Evolutionary conservation across 2,797 vertebrate species (phyloP).

Genomic region (Scolopax rusticola): DNA sequence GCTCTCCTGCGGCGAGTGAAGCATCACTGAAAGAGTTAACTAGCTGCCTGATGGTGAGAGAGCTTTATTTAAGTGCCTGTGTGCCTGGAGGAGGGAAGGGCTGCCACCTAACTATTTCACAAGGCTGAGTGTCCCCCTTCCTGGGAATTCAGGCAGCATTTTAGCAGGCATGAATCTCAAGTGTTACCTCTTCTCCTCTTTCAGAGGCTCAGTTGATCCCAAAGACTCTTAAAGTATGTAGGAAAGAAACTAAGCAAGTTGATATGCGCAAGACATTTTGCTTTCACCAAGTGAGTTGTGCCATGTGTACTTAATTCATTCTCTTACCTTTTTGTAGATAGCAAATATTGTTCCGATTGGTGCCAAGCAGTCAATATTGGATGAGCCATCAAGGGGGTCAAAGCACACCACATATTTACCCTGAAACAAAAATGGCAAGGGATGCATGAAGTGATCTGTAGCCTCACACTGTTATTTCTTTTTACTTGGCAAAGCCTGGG

Average conservation of each 20-base stretch:
- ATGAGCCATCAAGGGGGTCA: slow-evolving; percentile 97
- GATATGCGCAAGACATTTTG: neutral
- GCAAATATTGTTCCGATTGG: slow-evolving; percentile 97
- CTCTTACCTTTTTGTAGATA: slow-evolving; percentile 92
- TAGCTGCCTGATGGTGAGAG: neutral
- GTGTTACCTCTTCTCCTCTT: neutral
- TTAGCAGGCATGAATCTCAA: fast-evolving
- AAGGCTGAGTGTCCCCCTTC: neutral
- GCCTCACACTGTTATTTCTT: neutral
- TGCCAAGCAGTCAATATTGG: slow-evolving; percentile 97
- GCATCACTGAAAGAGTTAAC: neutral
- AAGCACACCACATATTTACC: slow-evolving; percentile 98
- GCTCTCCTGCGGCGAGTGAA: fast-evolving
- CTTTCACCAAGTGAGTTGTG: neutral
- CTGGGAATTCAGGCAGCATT: neutral
- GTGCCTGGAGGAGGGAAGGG: neutral
- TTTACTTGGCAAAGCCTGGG: neutral
- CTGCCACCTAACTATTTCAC: neutral
- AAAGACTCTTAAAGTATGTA: neutral
- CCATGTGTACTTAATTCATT: neutral
- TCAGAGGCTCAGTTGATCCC: neutral
- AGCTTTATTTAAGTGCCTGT: fast-evolving
- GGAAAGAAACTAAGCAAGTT: neutral
- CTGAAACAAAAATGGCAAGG: slow-evolving; percentile 73
- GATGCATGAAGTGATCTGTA: neutral